Conservation (phyloP, 2,113 vertebrate species). For the Calidris pugnax region DNA sequence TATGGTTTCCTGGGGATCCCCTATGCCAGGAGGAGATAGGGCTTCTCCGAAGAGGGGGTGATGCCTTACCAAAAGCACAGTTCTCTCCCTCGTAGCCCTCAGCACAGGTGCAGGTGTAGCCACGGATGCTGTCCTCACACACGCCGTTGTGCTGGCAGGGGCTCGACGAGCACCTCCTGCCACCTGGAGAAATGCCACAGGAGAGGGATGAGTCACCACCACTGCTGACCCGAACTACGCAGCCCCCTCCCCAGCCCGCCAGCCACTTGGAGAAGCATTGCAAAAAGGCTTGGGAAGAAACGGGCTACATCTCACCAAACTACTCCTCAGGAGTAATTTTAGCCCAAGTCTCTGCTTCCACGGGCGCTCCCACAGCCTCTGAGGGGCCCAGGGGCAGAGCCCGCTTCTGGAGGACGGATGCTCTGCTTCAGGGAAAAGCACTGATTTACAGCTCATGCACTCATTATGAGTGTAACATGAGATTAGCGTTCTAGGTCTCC, state of each 20-base stretch:
- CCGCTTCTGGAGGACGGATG: background rate
- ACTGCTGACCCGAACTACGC: accelerated
- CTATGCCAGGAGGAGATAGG: accelerated
- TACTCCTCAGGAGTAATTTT: background rate
- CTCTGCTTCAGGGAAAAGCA: background rate
- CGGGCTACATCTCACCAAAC: background rate
- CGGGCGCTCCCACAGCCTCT: background rate
- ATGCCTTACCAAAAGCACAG: conserved; percentile 76
- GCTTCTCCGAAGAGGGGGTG: background rate
- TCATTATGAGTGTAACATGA: background rate
- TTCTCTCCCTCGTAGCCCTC: conserved; percentile 76
- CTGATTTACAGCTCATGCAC: background rate
- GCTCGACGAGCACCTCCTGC: conserved; percentile 78
- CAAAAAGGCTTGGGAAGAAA: background rate
- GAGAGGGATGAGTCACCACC: background rate
- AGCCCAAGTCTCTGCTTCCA: background rate
- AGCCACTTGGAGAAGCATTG: accelerated
- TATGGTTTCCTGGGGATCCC: accelerated
- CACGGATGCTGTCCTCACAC: conserved; percentile 78
- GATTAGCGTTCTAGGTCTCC: background rate
- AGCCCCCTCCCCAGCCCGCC: accelerated
- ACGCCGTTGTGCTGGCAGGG: conserved; percentile 84
- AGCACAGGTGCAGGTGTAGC: conserved; percentile 81
- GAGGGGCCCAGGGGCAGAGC: background rate
- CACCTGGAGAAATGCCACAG: conserved; percentile 46